Evolutionary conservation across 2,113 vertebrate species (phyloP), one percentile per base, ranked within the genome.

Genomic region (Anoplopoma fimbria): DNA sequence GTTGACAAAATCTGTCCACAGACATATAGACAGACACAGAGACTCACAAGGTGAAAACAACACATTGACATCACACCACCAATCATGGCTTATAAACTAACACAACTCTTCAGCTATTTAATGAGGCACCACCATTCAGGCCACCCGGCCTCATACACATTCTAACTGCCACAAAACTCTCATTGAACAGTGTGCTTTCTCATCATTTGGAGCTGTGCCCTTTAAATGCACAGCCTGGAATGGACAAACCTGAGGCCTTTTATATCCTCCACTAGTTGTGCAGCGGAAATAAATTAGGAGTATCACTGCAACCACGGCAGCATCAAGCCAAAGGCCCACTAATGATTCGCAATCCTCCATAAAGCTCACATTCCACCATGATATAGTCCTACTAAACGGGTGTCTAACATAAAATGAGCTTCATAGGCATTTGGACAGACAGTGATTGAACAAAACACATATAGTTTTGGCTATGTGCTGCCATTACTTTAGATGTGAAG

Each of bases 221-320:
- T 88, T 69, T 81, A 89, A 87, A 85, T 45, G 19, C 81, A 57
- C 60, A 72, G 63, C 23, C 78, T 79, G 68, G 61, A 89, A 88
- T 87, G 75, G 87, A 88, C 85, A 74, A 84, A 91, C 88, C 76
- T 75, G 9, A 64, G 69, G 83, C 81, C 81, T 87, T 91, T 92
- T 80, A 88, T 89, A 72, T 81, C 85, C 83, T 75, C 78, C 88
- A 91, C 91, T 91, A 91, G 84, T 57, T 81, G 83, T 88, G 78
- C 87, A 84, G 82, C 63, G 78, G 86, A 83, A 80, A 82, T 89
- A 92, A 91, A 94, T 91, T 85, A 91, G 87, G 64, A 70, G 69
- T 36, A 86, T 79, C 79, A 67, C 73, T 70, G 77, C 55, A 77
- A 47, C 78, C 77, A 47, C 23, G 19, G 68, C 88, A 79, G 70